Percentiles rank a stretch among this genome's conserved stretches.
Conservation (phyloP, 2,888 invertebrate species). For the Sminthurinus aureus region DNA sequence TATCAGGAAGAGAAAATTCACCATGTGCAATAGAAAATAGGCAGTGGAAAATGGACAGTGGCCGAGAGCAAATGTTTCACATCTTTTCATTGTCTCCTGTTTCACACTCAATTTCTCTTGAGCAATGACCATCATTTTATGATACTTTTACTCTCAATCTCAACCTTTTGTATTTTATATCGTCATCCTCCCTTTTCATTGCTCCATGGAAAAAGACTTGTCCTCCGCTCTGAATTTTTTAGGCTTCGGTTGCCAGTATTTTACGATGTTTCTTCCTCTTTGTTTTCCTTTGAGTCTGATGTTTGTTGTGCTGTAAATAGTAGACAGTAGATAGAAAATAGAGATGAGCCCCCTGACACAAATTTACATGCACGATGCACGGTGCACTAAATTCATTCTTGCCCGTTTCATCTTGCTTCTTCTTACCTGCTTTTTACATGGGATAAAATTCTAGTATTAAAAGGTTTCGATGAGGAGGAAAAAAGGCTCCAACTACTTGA, state of each 20-base stretch:
- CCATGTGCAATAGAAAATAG: neutral
- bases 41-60: conserved; percentile 21
- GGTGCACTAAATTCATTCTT: too few species aligned
- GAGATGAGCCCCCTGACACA: conserved; percentile 56
- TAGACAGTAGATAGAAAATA: neutral
- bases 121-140: conserved; percentile 51
- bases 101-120: conserved; percentile 58
- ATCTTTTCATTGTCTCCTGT: conserved; percentile 48
- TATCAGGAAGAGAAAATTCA: neutral
- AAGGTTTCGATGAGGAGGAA: neutral
- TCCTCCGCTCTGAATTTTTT: too few species aligned
- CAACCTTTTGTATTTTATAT: conserved; percentile 10
- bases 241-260: neutral
- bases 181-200: too few species aligned
- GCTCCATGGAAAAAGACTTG: neutral
- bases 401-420: conserved; percentile 14
- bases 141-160: conserved; percentile 22
- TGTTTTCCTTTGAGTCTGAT: neutral
- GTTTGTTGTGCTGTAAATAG: neutral
- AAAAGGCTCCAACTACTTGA: neutral
- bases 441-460: neutral
- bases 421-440: conserved; percentile 18
- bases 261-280: neutral
- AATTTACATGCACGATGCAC: conserved; percentile 47
- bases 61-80: too few species aligned